Conservation (phyloP, 2,888 invertebrate species). For the Drosophila anomelani region DNA sequence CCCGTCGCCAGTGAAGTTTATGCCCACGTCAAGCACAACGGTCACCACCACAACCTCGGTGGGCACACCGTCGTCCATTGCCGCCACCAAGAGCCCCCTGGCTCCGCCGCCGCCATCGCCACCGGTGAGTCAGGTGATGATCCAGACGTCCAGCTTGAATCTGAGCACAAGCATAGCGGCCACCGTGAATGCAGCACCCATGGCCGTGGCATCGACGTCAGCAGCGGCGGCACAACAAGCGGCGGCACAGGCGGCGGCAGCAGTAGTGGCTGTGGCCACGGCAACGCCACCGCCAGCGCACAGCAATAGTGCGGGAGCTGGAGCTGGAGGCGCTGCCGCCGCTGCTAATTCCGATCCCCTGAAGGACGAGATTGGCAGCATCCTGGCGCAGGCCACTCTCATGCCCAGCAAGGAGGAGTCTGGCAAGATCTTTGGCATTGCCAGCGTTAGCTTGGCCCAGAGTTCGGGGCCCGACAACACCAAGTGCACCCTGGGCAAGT, state of each 20-base stretch:
- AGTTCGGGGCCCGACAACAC: constrained; percentile 85
- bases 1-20: constrained; percentile 75
- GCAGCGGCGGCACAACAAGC: constrained; percentile 57
- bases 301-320: constrained; percentile 14
- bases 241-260: constrained; percentile 26
- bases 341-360: constrained; percentile 73
- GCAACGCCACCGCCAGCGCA: constrained; percentile 29
- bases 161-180: constrained; percentile 48
- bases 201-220: constrained; percentile 61
- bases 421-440: constrained; percentile 85
- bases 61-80: constrained; percentile 20
- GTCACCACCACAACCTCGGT: constrained; percentile 10
- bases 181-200: constrained; percentile 30
- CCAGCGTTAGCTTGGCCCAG: constrained; percentile 84
- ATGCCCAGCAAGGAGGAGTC: constrained; percentile 85
- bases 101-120: constrained; percentile 33
- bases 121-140: constrained; percentile 34
- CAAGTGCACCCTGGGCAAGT: constrained; percentile 85
- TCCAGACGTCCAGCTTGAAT: constrained; percentile 44
- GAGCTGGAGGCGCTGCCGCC: neutral
- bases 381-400: constrained; percentile 82
- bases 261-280: constrained; percentile 30
- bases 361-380: constrained; percentile 83
- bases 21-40: constrained; percentile 47
- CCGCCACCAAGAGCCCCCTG: constrained; percentile 29